Evolutionary conservation across 2,888 invertebrate species (phyloP), one percentile per base, ranked within the genome.

Genomic region (Macrophya annulata): DNA sequence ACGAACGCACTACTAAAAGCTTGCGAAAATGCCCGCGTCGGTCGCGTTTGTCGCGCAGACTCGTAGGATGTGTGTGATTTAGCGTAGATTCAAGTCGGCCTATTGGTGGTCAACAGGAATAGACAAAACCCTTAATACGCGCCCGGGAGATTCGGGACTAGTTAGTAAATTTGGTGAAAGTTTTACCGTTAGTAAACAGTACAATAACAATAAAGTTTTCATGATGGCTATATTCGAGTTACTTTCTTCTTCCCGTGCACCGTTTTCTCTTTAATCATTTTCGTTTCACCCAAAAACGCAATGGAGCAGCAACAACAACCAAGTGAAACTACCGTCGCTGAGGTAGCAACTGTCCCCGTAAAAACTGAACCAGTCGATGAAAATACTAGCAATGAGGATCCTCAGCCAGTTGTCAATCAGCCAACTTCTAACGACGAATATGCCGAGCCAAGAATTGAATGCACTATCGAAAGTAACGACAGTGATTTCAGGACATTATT

Each of bases 381-480:
- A 68, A 83, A 31, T 68, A 12, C 83, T 17, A 83, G 10, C 71
- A 31, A 21, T 31, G 62, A 83, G 37, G 83, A 25, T 6, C 48
- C 25, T 65, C 83, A 68, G 17, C 68, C 83, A 55, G 48, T 71
- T 48, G 83, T 83, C 12, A 4, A 85, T 55, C 88, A 86, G 55
- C 81, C 83, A n/a, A 85, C 85, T 43, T 87, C 86, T 17, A 87
- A 87, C 81, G 92, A 93, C 10, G 92, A 92, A 65, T 91, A 91
- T 6, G 88, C 86, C 45, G 92, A 91, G 40, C 89, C 90, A 8
- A 88, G 90, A 72, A 92, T 91, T 45, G 93, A 92, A 65, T 93
- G 92, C 84, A 92, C 92, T 0, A 92, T 92, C 0, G 92, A 93
- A 71, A 89, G 90, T 37, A 91, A 91, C 84, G 91, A 92, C 21